These are phyloP conservation scores for Scaptomyza polygonia DNA, from an alignment of 2,888 invertebrate species.

Conservation along the genomic window DNA sequence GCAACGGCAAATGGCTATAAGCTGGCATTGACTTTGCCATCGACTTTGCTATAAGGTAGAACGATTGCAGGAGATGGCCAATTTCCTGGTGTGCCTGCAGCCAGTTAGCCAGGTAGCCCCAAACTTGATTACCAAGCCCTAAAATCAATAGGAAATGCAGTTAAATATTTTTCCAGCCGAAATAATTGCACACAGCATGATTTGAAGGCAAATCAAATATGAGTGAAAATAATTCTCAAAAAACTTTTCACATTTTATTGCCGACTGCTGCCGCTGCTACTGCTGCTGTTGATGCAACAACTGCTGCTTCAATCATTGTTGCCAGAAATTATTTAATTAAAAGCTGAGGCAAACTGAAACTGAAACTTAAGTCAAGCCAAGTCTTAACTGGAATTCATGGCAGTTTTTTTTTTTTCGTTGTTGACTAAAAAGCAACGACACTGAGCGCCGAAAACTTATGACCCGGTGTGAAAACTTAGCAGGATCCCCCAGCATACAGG, in stretches of 20 bases:
- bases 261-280: constrained; percentile 2
- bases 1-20: constrained; percentile 25
- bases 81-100: constrained; percentile 70
- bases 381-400: constrained; percentile 11
- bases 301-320: constrained; percentile 37
- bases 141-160: constrained; percentile 80
- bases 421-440: constrained; percentile 53
- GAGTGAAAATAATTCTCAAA: constrained; percentile 6
- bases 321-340: constrained; percentile 74
- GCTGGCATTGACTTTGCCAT: constrained; percentile 19
- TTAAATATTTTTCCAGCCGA: constrained; percentile 77
- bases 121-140: constrained; percentile 74
- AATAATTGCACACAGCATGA: constrained; percentile 61
- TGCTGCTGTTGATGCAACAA: too few species aligned
- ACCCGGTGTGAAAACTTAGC: constrained; percentile 66
- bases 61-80: constrained; percentile 77
- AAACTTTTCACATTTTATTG: constrained; percentile 38
- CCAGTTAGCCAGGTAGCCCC: constrained; percentile 65
- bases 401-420: constrained; percentile 25
- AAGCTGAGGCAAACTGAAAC: constrained; percentile 46
- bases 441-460: constrained; percentile 61
- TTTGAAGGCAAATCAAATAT: constrained; percentile 56
- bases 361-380: constrained; percentile 28
- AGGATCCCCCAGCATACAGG: constrained; percentile 1
- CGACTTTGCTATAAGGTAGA: constrained; percentile 41